Percentiles rank a stretch among this genome's conserved stretches.
These are phyloP conservation scores for Pocillopora meandrina DNA, from an alignment of 92 coral and sea anemone species.

Conservation along the genomic window DNA sequence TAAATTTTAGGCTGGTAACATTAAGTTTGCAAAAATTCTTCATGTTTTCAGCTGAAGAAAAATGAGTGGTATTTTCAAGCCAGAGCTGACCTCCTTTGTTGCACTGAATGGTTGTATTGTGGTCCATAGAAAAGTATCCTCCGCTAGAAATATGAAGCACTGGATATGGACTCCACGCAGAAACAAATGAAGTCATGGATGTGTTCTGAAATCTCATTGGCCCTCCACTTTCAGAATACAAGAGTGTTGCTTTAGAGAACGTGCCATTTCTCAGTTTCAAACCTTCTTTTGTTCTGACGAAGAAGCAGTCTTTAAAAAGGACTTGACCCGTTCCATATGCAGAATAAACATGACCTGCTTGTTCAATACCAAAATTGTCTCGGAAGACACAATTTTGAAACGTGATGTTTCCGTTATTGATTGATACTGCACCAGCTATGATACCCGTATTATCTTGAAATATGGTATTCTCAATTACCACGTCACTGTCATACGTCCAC, in stretches of 20 bases:
- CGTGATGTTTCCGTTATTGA: constrained; percentile 22
- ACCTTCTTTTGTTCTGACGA: not conserved
- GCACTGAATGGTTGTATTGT: constrained; percentile 26
- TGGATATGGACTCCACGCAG: not conserved
- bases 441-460: constrained; percentile 30
- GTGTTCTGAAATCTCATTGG: constrained; percentile 30
- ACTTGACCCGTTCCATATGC: constrained; percentile 34
- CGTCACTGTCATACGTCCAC: constrained; percentile 43
- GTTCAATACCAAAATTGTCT: constrained; percentile 28
- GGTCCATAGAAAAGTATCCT: constrained; percentile 30
- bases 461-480: constrained; percentile 27
- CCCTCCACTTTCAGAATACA: constrained; percentile 33
- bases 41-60: not conserved
- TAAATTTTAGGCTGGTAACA: constrained; percentile 12
- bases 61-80: constrained; percentile 29
- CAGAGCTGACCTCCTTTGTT: constrained; percentile 23
- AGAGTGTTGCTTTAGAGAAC: constrained; percentile 1
- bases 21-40: constrained; percentile 1
- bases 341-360: constrained; percentile 30
- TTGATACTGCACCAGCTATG: constrained; percentile 22
- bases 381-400: constrained; percentile 30
- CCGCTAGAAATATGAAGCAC: constrained; percentile 30
- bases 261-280: not conserved
- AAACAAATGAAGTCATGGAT: constrained; percentile 1
- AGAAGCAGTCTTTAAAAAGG: constrained; percentile 6